These are phyloP conservation scores for Lottia scabra DNA, from an alignment of 2,888 invertebrate species.

Conservation along the genomic window DNA sequence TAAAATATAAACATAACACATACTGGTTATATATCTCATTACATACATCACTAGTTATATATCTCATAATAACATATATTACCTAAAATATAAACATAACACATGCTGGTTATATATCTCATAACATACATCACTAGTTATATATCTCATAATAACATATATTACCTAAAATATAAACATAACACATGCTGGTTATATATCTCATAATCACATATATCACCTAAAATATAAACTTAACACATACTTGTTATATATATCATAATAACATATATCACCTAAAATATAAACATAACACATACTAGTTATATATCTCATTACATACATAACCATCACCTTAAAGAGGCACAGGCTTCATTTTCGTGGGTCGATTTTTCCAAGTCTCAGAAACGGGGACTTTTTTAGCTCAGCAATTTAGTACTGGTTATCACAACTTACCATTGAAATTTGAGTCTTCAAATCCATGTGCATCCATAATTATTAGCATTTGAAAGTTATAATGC, in stretches of 20 bases:
- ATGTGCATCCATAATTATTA: too few species aligned
- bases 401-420: too few species aligned
- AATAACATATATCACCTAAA: neutral
- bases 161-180: neutral
- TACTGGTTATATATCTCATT: neutral
- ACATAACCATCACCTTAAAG: neutral
- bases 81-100: neutral
- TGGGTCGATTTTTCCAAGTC: too few species aligned
- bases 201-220: neutral
- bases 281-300: neutral
- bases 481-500: too few species aligned
- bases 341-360: neutral
- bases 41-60: neutral
- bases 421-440: too few species aligned
- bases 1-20: neutral
- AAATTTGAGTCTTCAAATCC: too few species aligned
- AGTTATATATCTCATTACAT: too few species aligned
- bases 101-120: too few species aligned
- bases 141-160: too few species aligned
- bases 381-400: too few species aligned
- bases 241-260: neutral
- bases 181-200: neutral
- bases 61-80: neutral
- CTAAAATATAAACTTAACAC: slow-evolving; percentile 38
- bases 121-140: neutral